Evolutionary conservation across 2,797 vertebrate species (phyloP), one percentile per base, ranked within the genome.

Genomic region (Todus mexicanus): DNA sequence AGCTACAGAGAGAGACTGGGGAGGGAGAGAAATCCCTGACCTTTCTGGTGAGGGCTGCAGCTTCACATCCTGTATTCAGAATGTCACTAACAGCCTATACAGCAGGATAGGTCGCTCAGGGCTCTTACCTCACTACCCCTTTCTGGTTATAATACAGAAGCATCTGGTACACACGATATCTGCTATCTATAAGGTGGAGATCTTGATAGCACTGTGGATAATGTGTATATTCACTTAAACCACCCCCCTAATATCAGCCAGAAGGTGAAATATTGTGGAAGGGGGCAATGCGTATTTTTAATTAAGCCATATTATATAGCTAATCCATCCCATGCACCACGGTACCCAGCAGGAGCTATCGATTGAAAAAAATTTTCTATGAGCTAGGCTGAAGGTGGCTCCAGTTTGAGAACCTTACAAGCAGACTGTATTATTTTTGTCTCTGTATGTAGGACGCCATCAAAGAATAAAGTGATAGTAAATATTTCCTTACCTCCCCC

Each of bases 401-500:
- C 70, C 22, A 38, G 20, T 23, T 48, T 68, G 27, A 59, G 53
- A 82, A 48, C 15, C 25, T 37, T 35, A 16, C 31, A 31, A 76
- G 50, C 27, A 93, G 19, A 15, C 6, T 9, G 12, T 23, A 35
- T 70, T 69, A 18, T n/a, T 74, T 89, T 71, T 64, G 29, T 33
- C 56, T 51, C 43, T 74, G 89, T 59, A 47, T 38, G 47, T n/a
- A 35, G 60, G 75, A 74, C 31, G 76, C 16, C 65, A 61, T 66
- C 64, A 83, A 91, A 74, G 78, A 85, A 72, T 63, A 47, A 89
- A 89, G 59, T 10, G 65, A 88, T 15, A 54, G 35, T 17, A n/a
- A n/a, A n/a, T n/a, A 64, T 86, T 95, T 96, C 69, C 96, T 97
- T 97, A 98, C 99, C 98, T 76, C 96, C 79, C 66, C 97, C 98